These are phyloP conservation scores for Onychorhynchus coronatus DNA, from an alignment of 2,113 vertebrate genomes.

Conservation along the genomic window DNA sequence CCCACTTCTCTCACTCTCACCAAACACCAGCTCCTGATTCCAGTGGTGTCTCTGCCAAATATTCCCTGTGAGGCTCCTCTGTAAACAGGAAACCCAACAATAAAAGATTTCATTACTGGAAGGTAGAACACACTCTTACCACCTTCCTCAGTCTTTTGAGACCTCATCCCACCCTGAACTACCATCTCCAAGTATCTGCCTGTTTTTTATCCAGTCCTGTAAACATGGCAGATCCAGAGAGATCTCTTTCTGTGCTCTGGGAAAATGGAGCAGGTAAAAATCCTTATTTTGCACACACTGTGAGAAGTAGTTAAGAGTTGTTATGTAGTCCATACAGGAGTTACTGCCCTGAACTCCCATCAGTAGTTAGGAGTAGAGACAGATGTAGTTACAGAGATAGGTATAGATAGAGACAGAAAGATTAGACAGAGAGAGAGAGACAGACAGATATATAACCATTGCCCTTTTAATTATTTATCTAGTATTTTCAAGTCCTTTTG, in stretches of 20 bases:
- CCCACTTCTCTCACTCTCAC: neutral
- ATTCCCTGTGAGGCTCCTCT: neutral
- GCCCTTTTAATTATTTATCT: neutral
- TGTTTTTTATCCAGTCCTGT: neutral
- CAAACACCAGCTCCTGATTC: neutral
- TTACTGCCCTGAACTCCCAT: neutral
- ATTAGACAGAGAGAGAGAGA: neutral
- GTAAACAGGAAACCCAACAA: conserved; percentile 15
- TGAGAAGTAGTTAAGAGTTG: neutral
- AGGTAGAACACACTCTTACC: neutral
- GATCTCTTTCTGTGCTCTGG: neutral
- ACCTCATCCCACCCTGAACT: neutral
- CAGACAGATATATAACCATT: neutral
- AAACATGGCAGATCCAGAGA: neutral
- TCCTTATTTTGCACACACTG: neutral
- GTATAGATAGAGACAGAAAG: neutral
- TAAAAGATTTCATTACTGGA: conserved; percentile 19
- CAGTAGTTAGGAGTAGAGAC: neutral
- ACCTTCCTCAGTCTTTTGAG: neutral
- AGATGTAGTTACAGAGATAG: neutral
- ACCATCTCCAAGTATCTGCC: neutral
- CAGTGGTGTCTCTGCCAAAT: neutral
- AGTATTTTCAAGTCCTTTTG: neutral
- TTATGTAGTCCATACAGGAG: neutral
- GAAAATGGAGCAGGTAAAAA: neutral